These are phyloP conservation scores for Pelecanus crispus DNA, from an alignment of 2,113 vertebrate genomes.

Conservation along the genomic window DNA sequence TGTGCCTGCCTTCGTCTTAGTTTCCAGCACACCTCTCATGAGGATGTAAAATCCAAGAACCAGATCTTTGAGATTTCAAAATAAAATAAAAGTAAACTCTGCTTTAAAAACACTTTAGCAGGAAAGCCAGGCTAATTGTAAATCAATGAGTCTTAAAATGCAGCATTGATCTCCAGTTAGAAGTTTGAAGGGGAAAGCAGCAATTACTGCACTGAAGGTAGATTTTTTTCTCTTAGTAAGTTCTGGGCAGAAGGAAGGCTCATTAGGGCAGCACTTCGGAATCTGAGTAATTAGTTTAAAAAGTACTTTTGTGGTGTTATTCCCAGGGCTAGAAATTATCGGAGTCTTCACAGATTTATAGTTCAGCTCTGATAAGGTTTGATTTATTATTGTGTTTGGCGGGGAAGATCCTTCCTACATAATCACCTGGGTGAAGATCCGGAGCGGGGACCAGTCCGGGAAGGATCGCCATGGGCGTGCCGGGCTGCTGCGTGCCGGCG, in stretches of 20 bases:
- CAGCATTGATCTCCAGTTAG: constrained; percentile 89
- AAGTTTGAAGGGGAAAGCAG: constrained; percentile 83
- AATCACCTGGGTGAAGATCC: neutral
- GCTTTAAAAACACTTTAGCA: constrained; percentile 81
- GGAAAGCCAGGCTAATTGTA: constrained; percentile 88
- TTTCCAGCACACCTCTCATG: constrained; percentile 56
- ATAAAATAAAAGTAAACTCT: constrained; percentile 87
- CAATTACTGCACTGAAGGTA: constrained; percentile 82
- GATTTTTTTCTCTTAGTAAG: constrained; percentile 75
- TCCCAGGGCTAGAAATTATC: constrained; percentile 75
- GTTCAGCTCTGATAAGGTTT: constrained; percentile 66
- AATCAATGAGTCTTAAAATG: constrained; percentile 94
- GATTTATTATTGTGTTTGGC: constrained; percentile 62
- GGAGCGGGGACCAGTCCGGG: neutral
- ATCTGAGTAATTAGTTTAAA: constrained; percentile 81
- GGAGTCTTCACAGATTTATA: constrained; percentile 69
- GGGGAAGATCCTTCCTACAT: constrained; percentile 7
- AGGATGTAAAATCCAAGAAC: constrained; percentile 73
- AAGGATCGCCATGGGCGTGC: neutral
- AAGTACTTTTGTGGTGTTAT: constrained; percentile 81
- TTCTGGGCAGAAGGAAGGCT: constrained; percentile 77
- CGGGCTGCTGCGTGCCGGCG: neutral
- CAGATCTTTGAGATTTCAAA: constrained; percentile 79
- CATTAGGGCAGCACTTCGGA: constrained; percentile 77
- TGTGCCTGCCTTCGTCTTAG: constrained; percentile 22